Conservation (phyloP, 2,113 vertebrate genomes). For the Gallinago paraguaiae region DNA sequence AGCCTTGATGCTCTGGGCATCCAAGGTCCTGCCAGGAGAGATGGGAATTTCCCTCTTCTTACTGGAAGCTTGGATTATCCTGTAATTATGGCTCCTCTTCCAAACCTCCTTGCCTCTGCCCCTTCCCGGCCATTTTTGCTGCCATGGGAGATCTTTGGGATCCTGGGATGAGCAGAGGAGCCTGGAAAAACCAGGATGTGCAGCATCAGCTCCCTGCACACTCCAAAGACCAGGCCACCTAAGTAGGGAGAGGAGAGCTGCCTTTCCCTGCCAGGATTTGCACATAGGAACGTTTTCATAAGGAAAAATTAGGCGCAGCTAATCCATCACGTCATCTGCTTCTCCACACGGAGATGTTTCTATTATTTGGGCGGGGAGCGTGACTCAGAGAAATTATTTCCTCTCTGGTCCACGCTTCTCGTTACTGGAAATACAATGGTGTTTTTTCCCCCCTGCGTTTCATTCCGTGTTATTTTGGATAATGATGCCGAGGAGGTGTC, state of each 20-base stretch:
- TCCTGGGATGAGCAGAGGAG: rapidly evolving
- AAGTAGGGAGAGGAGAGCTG: not conserved
- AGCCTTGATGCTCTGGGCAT: not conserved
- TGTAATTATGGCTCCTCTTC: not conserved
- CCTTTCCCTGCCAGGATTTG: not conserved
- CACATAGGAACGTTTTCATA: not conserved
- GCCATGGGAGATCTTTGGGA: not conserved
- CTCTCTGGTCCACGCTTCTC: not conserved
- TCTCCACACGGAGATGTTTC: not conserved
- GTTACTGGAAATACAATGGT: constrained; percentile 8
- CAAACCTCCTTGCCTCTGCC: not conserved
- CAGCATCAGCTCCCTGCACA: not conserved
- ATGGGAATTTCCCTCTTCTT: not conserved
- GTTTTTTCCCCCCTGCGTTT: not conserved
- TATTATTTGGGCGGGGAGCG: constrained; percentile 19
- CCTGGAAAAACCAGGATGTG: not conserved
- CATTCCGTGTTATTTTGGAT: constrained; percentile 10
- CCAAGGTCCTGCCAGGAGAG: not conserved
- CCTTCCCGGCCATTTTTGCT: not conserved
- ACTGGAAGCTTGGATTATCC: not conserved
- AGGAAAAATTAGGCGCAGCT: not conserved
- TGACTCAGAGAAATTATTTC: constrained; percentile 59
- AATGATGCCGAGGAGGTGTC: constrained; percentile 39
- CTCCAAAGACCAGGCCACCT: not conserved
- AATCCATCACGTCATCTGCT: not conserved